Evolutionary conservation across 2,797 vertebrate genomes (phyloP), one percentile per base, ranked within the genome.

Genomic region (Cossypha heuglini): DNA sequence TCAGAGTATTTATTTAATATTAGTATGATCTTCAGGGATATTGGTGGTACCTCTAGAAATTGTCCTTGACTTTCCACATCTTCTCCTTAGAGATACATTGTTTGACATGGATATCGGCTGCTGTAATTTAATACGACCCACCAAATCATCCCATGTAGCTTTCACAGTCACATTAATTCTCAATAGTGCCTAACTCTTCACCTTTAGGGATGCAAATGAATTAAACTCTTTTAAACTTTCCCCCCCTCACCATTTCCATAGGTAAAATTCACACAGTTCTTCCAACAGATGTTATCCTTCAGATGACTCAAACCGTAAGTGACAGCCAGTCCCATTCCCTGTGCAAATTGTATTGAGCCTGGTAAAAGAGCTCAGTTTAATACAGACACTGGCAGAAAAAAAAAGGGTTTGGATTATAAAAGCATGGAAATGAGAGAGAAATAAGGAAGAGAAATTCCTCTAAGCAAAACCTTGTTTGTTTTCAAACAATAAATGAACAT

Each of bases 201-300:
- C 45, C 59, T 95, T 96, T 94, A 94, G 69, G 54, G 64, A 93
- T 86, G 19, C 22, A 90, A 86, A 95, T 91, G 86, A 96, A 96
- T 95, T 90, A 90, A 96, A 76, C 26, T 64, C 28, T 68, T 87
- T 80, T 62, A 92, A 57, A 78, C 29, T 85, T 67, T 28, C 8
- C 33, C 28, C 28, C 37, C 21, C 35, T 61, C 38, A 11, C 18
- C 52, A 76, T 93, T 95, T 96, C 54, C 31, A 59, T 57, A 40
- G 16, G n/a, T 92, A 82, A 84, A 95, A 95, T 68, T 91, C 64
- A 91, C 62, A 85, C 33, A 18, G 15, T 51, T 81, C 66, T 87
- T 97, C 80, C 64, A 90, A 81, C 28, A 84, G 45, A 79, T 69
- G 33, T 85, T 93, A 76, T 62, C 62, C 58, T 86, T 82, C 67